Evolutionary conservation across 1,140 invertebrate species (phyloP), one percentile per base, ranked within the genome.

Genomic region (Hestina assimilis): DNA sequence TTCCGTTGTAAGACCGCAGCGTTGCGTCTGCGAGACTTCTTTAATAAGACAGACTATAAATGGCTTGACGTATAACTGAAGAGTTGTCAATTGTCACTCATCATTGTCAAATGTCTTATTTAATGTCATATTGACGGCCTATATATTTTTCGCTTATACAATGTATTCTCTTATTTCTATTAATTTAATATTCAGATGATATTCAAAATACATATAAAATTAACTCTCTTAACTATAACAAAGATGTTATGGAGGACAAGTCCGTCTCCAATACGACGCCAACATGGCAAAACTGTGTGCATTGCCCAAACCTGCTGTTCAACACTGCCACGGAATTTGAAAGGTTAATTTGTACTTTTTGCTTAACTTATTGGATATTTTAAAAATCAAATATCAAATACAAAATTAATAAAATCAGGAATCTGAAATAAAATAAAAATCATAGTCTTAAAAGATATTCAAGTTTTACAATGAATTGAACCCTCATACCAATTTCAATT

Each of bases 241-340:
- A 88, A 83, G 45, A 86, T 88, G 83, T 76, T 85, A 88, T 88
- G 85, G 85, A 85, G 80, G 70, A 85, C 75, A 79, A 77, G 62
- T 66, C 69, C 43, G 54, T 50, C 48, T 45, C 63, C 29, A 78
- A 72, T 42, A 79, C 71, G 59, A 72, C 72, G 76, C 83, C 86
- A 66, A 72, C 76, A 64, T 91, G 90, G 90, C 89, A 91, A 66
- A 84, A 83, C 33, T 91, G 90, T 70, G 78, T 90, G 60, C 90
- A 91, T 68, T 91, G 90, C 69, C 89, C 90, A n/a, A 84, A 87
- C 51, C 83, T 90, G 60, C 69, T 89, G 21, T 91, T 91, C 59
- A 87, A 86, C 54, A 79, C 70, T 66, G 63, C 81, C 63, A 81
- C 70, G 58, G 84, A 91, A 72, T 91, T 91, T 73, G 89, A 90